These are phyloP conservation scores for Laterallus jamaicensis DNA, from an alignment of 2,113 vertebrate genomes.

Conservation along the genomic window DNA sequence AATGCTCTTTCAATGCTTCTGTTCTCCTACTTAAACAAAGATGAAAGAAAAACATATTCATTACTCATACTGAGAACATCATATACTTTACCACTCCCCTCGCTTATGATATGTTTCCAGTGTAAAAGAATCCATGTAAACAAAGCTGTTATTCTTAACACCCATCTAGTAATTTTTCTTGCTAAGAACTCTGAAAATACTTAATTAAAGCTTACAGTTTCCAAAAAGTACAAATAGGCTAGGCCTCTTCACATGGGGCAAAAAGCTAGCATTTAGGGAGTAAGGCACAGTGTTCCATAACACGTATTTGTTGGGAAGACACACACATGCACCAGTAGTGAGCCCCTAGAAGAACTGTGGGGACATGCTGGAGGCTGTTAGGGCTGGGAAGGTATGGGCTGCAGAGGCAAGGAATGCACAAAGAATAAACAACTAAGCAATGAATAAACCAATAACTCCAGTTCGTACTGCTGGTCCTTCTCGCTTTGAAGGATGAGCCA, in stretches of 20 bases:
- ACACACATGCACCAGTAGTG: background rate
- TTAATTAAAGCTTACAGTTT: background rate
- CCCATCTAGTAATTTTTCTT: background rate
- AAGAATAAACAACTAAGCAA: background rate
- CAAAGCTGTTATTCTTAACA: background rate
- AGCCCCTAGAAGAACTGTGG: background rate
- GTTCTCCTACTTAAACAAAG: background rate
- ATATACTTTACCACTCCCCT: background rate
- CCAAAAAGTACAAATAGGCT: background rate
- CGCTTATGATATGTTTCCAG: background rate
- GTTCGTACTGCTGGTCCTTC: background rate
- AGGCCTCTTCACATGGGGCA: background rate
- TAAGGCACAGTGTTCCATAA: background rate
- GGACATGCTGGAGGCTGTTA: background rate
- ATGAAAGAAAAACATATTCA: background rate
- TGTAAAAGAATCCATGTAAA: background rate
- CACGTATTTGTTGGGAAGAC: background rate
- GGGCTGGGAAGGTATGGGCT: background rate
- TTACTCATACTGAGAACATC: background rate
- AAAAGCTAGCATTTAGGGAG: background rate
- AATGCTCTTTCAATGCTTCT: background rate
- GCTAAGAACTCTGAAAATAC: background rate
- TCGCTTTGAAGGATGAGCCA: constrained; percentile 5
- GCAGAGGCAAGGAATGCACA: background rate
- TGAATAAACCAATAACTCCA: background rate